Conservation (phyloP, 2,113 vertebrate species). For the Poeciliopsis occidentalis region DNA sequence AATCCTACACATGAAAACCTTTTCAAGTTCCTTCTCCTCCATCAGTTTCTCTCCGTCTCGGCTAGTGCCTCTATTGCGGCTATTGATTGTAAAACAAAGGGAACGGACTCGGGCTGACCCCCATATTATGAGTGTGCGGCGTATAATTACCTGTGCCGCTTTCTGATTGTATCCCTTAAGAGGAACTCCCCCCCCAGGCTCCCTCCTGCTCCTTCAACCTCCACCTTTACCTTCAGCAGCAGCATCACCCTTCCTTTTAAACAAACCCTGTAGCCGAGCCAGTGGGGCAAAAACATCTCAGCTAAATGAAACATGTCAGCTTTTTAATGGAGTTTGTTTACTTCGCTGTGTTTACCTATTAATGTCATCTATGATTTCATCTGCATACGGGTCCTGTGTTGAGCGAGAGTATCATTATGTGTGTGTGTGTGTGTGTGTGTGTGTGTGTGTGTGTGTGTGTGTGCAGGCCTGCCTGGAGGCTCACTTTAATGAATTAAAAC, state of each 20-base stretch:
- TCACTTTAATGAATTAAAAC: slow-evolving; percentile 22
- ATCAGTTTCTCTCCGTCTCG: background rate
- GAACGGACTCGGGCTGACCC: slow-evolving; percentile 49
- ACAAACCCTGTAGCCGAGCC: slow-evolving; percentile 23
- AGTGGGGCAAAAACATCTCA: slow-evolving; percentile 26
- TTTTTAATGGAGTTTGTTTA: slow-evolving; percentile 67
- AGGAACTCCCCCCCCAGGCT: background rate
- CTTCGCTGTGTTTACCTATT: slow-evolving; percentile 59
- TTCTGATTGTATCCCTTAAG: slow-evolving; percentile 30
- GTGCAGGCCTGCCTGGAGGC: slow-evolving; percentile 12
- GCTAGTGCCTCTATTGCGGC: slow-evolving; percentile 26
- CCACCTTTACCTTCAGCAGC: slow-evolving; percentile 1
- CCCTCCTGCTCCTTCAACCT: no score
- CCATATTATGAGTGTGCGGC: slow-evolving; percentile 54
- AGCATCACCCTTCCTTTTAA: slow-evolving; percentile 11
- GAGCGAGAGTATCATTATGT: slow-evolving; percentile 9
- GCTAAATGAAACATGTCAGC: slow-evolving; percentile 62
- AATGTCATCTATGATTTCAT: slow-evolving; percentile 53
- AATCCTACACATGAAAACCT: background rate
- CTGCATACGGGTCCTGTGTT: slow-evolving; percentile 34
- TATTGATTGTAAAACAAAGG: slow-evolving; percentile 63
- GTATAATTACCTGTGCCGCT: slow-evolving; percentile 61
- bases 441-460: slow-evolving; percentile 4
- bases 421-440: slow-evolving; percentile 20
- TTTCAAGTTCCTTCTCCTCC: background rate